These are phyloP conservation scores for Pterocles gutturalis DNA, from an alignment of 2,113 vertebrate genomes.

Conservation along the genomic window DNA sequence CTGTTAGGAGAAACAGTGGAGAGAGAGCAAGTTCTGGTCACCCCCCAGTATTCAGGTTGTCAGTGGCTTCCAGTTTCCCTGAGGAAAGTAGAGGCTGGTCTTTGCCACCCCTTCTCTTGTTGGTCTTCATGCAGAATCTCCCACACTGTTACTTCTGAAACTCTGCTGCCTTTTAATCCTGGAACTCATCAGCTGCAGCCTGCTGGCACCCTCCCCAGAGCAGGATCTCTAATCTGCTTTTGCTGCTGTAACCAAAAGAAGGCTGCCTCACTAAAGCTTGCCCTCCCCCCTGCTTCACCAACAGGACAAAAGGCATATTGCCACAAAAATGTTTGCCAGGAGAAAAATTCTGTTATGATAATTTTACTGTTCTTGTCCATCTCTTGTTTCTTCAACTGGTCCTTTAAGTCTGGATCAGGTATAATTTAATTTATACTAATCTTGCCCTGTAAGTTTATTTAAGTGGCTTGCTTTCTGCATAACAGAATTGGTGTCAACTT, in stretches of 20 bases:
- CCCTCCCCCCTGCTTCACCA: not conserved
- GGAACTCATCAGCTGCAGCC: constrained; percentile 38
- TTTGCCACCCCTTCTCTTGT: not conserved
- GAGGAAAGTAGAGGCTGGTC: not conserved
- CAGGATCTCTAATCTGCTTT: constrained; percentile 43
- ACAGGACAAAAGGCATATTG: not conserved
- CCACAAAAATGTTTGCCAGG: not conserved
- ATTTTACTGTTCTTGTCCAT: not conserved
- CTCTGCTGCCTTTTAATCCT: constrained; percentile 49
- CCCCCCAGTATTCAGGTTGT: not conserved
- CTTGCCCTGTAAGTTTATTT: not conserved
- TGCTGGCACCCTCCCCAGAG: constrained; percentile 32
- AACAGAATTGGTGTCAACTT: not conserved
- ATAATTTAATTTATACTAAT: not conserved
- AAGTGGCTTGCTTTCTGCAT: not conserved
- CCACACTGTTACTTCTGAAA: constrained; percentile 15
- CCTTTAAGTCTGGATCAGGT: not conserved
- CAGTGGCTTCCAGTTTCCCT: not conserved
- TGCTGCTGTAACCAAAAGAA: constrained; percentile 27
- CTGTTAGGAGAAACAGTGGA: not conserved
- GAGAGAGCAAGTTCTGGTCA: not conserved
- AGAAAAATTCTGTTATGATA: not conserved
- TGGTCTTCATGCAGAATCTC: constrained; percentile 13
- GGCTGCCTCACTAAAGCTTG: constrained; percentile 28
- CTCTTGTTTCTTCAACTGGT: not conserved